Evolutionary conservation across 2,797 vertebrate species (phyloP).

Genomic region (Tapirus indicus): DNA sequence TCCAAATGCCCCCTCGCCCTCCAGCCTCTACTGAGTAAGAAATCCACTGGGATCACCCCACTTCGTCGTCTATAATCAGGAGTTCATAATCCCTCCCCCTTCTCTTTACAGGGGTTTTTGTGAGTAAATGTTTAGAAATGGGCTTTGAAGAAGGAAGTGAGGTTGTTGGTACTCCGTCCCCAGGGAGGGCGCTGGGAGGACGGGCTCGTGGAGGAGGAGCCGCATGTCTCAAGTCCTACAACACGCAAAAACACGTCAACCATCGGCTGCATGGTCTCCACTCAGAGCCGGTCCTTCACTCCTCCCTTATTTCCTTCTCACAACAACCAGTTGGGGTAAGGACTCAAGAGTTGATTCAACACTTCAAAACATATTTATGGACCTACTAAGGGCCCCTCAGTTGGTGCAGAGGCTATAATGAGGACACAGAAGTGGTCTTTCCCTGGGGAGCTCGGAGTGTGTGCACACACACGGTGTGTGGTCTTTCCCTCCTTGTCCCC

Average conservation of each 20-base stretch:
- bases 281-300: neutral
- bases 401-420: neutral
- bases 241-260: neutral
- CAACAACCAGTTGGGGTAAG: too few species aligned
- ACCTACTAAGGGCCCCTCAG: neutral
- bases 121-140: neutral
- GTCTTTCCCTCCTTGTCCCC: neutral
- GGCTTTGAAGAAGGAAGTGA: neutral
- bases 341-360: neutral
- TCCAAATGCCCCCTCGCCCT: neutral
- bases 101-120: neutral
- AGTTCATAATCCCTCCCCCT: neutral
- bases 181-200: too few species aligned
- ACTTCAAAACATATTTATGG: neutral
- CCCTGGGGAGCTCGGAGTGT: neutral
- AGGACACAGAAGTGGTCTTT: neutral
- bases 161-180: neutral
- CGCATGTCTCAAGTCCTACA: too few species aligned
- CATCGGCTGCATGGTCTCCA: neutral
- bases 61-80: neutral
- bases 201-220: too few species aligned
- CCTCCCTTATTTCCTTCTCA: neutral
- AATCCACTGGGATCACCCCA: rapidly evolving
- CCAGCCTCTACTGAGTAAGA: rapidly evolving
- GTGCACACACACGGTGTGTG: rapidly evolving